These are phyloP conservation scores for Periphyllus acericola DNA, from an alignment of 2,888 invertebrate species.

Conservation along the genomic window DNA sequence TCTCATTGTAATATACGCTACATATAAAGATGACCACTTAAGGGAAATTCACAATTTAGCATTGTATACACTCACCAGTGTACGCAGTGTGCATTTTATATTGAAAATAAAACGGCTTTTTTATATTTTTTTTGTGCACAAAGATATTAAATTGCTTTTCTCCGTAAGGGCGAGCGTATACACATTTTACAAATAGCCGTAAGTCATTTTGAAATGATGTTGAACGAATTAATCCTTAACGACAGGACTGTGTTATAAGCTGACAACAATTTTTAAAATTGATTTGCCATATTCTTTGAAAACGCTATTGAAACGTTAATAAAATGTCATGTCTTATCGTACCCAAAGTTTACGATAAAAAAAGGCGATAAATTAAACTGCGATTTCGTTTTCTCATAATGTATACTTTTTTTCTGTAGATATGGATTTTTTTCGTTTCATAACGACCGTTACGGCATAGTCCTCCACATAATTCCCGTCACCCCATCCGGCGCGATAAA, in stretches of 20 bases:
- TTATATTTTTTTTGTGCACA: background rate
- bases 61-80: background rate
- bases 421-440: constrained; percentile 43
- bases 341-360: constrained; percentile 11
- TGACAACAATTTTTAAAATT: background rate
- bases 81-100: background rate
- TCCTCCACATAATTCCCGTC: constrained; percentile 36
- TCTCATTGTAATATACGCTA: background rate
- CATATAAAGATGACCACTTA: background rate
- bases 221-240: background rate
- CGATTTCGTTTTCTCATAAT: constrained; percentile 35
- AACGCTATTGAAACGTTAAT: constrained; percentile 40
- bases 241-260: background rate
- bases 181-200: no score
- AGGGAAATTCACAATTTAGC: background rate
- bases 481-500: constrained; percentile 42
- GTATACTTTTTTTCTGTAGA: constrained; percentile 7
- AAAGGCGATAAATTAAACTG: constrained; percentile 52
- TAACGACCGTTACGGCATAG: constrained; percentile 49
- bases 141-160: no score
- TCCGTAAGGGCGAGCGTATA: no score
- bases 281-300: constrained; percentile 23
- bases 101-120: background rate
- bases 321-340: constrained; percentile 25
- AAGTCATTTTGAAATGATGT: no score